Evolutionary conservation across 2,797 vertebrate species (phyloP).

Genomic region (Coregonus ussuriensis): DNA sequence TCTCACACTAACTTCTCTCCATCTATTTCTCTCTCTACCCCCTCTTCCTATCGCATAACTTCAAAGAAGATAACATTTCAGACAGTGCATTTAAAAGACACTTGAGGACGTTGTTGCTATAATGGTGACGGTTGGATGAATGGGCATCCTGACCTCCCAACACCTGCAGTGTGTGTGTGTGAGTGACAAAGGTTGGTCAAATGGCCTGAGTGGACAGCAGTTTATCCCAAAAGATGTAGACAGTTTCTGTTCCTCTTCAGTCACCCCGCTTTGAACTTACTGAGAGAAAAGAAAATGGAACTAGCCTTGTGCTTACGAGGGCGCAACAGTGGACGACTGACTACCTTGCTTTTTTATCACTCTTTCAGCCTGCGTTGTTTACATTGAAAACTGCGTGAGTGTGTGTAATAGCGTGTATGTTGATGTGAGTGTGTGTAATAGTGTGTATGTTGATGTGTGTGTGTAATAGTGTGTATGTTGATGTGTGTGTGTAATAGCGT

Average conservation of each 20-base stretch:
- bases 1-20: slow-evolving; percentile 44
- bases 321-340: slow-evolving; percentile 39
- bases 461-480: too few species aligned
- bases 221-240: slow-evolving; percentile 47
- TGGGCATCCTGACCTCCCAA: slow-evolving; percentile 35
- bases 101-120: slow-evolving; percentile 45
- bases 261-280: slow-evolving; percentile 40
- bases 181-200: slow-evolving; percentile 21
- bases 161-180: background rate
- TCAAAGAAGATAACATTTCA: slow-evolving; percentile 63
- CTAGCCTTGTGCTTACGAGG: slow-evolving; percentile 8
- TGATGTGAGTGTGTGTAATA: too few species aligned
- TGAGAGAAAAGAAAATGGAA: slow-evolving; percentile 28
- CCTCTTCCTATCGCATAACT: slow-evolving; percentile 66
- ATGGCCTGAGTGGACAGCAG: slow-evolving; percentile 41
- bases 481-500: too few species aligned
- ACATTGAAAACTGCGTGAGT: slow-evolving; percentile 64
- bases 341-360: slow-evolving; percentile 75
- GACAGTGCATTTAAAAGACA: slow-evolving; percentile 51
- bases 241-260: slow-evolving; percentile 46
- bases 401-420: background rate
- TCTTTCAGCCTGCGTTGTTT: slow-evolving; percentile 81
- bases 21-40: slow-evolving; percentile 42
- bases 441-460: too few species aligned
- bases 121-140: slow-evolving; percentile 54